Evolutionary conservation across 1,140 invertebrate species (phyloP).

Genomic region (Anastrepha obliqua): DNA sequence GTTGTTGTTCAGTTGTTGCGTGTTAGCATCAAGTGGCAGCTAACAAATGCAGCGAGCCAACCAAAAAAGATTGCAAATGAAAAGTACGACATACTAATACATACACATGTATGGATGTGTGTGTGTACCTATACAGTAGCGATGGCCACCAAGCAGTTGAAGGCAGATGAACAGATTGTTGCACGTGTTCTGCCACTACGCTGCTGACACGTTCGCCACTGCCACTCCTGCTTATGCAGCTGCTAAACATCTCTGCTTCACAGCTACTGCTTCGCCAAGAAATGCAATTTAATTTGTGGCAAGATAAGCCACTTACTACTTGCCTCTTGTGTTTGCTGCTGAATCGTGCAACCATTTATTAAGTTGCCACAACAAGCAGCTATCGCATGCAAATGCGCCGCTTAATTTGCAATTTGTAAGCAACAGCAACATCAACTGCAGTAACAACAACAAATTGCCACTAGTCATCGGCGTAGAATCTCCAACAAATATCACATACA

Average conservation of each 20-base stretch:
- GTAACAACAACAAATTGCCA: neutral
- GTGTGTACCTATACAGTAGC: no score
- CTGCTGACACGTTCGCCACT: neutral
- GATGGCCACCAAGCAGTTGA: neutral
- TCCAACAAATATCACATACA: no score
- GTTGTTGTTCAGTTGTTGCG: neutral
- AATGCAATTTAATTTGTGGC: constrained; percentile 42
- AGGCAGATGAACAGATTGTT: constrained; percentile 36
- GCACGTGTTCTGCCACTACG: neutral
- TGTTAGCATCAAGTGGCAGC: neutral
- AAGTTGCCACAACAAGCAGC: constrained; percentile 43
- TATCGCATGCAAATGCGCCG: constrained; percentile 15
- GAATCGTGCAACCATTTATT: constrained; percentile 40
- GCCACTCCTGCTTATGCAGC: constrained; percentile 14
- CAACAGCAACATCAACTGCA: neutral
- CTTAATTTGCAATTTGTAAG: constrained; percentile 35
- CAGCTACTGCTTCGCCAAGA: neutral
- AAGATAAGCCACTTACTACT: constrained; percentile 28
- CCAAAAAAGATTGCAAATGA: neutral
- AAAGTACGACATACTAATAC: neutral
- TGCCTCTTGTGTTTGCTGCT: neutral
- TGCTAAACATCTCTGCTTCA: neutral
- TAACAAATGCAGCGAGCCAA: neutral
- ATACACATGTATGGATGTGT: no score
- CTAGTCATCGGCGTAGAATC: neutral